Evolutionary conservation across 35 echinoderm and acorn worm genomes (phyloP), one percentile per base, ranked within the genome.

Genomic region (Patiria miniata): DNA sequence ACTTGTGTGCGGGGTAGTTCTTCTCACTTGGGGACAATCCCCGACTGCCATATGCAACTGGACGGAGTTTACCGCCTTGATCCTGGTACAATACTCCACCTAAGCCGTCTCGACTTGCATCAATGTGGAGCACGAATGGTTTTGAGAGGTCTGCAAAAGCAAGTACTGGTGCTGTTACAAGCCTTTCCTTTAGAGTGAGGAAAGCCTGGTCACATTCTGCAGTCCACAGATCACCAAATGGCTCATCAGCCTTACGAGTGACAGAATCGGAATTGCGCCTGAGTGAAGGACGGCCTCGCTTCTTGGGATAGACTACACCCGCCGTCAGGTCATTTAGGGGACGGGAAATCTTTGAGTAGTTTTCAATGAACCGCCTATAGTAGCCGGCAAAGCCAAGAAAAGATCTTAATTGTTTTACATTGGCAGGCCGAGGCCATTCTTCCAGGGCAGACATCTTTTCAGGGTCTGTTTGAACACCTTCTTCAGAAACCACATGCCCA

Each of bases 401-500:
- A 10, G 77, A 78, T 5, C 77, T 34, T 21, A 78, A 26, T 21
- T 78, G 34, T 39, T 78, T 78, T 29, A 78, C 42, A 37, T 78
- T 78, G 12, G 37, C 34, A 8, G 77, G 77, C 42, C 77, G n/a
- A 34, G 77, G 34, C 77, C 77, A 78, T 5, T 29, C 34, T 21
- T 78, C 83, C 8, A 73, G 57, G 12, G 82, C 87, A 51, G 51
- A 34, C 0, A 92, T 39, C 82, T 92, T 96, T 39, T 83, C 68
- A 80, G 89, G 89, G 51, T 91, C 86, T 30, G 90, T 78, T 2
- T 79, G 40, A 15, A 96, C 78, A 7, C 90, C 90, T 5, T 92
- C 86, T 4, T 60, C 85, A 17, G 68, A 89, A 17, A 96, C 77
- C 0, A 93, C 89, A 86, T 96, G 90, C 3, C 94, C 94, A n/a